Conservation (phyloP, 2,888 invertebrate species). For the Papilio protenor region DNA sequence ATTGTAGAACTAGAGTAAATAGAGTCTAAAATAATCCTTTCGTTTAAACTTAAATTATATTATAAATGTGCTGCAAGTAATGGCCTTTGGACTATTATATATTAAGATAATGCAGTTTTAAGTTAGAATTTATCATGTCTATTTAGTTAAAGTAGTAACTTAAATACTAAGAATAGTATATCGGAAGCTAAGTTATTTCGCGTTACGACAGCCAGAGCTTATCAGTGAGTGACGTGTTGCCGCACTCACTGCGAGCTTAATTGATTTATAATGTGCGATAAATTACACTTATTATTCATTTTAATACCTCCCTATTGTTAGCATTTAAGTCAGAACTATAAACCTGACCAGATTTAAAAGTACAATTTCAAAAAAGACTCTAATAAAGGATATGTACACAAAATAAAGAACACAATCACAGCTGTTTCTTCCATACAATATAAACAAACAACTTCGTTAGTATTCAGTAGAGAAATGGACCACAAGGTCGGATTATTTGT, state of each 20-base stretch:
- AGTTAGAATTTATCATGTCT: background rate
- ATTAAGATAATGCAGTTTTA: background rate
- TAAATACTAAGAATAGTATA: conserved; percentile 9
- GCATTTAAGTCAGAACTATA: conserved; percentile 3
- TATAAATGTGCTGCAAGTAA: too few species aligned
- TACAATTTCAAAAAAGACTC: background rate
- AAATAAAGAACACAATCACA: conserved; percentile 1
- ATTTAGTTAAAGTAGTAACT: background rate
- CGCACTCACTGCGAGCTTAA: conserved; percentile 51
- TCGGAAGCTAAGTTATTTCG: conserved; percentile 19
- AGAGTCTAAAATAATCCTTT: too few species aligned
- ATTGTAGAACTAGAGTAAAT: too few species aligned
- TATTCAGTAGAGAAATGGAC: conserved; percentile 27
- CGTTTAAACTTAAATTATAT: too few species aligned
- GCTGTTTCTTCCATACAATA: conserved; percentile 2
- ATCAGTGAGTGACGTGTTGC: conserved; percentile 54
- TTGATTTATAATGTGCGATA: conserved; percentile 63
- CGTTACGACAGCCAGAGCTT: conserved; percentile 44
- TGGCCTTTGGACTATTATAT: too few species aligned
- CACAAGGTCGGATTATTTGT: conserved; percentile 34
- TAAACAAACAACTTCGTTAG: conserved; percentile 16
- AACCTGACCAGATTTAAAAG: background rate
- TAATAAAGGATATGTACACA: background rate
- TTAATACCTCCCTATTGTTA: conserved; percentile 10
- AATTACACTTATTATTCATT: conserved; percentile 50